phyloP scores from a whole-genome alignment of 2,797 vertebrate genomes.

The Lacerta bilineata region DNA sequence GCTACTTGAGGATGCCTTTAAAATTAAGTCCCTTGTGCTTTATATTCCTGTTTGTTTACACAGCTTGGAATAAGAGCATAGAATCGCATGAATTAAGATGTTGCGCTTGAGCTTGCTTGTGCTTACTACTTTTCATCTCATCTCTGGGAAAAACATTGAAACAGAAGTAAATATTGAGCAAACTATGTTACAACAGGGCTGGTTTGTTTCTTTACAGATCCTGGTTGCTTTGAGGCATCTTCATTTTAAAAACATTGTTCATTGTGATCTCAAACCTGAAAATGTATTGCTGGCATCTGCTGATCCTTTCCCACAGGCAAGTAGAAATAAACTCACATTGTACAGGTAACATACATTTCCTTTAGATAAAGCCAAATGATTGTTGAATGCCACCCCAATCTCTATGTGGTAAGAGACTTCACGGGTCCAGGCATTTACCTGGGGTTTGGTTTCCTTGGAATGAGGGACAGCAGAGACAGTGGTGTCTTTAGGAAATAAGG shows the following conservation, averaged over 20 bases:
- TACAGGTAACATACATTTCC: background rate
- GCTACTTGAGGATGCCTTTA: background rate
- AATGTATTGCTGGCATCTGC: constrained; percentile 94
- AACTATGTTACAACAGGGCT: background rate
- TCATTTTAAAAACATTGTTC: constrained; percentile 98
- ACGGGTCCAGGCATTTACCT: no score
- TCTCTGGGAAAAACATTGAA: background rate
- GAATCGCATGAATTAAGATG: constrained; percentile 1
- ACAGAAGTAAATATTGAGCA: background rate
- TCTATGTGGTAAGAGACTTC: no score
- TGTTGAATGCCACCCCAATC: no score
- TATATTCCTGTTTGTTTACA: background rate
- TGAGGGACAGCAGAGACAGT: no score
- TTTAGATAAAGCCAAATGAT: no score
- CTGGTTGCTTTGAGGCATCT: constrained; percentile 95
- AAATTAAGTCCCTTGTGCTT: background rate
- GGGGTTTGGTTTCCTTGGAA: no score
- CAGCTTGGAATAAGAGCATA: background rate
- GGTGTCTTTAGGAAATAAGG: no score
- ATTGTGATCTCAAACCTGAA: constrained; percentile 97
- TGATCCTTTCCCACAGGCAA: constrained; percentile 95
- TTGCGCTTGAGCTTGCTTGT: background rate
- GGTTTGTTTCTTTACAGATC: constrained; percentile 83
- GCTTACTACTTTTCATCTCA: constrained; percentile 5
- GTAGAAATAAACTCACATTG: constrained; percentile 55